Evolutionary conservation across 2,797 vertebrate genomes (phyloP).

Genomic region (Artibeus jamaicensis): DNA sequence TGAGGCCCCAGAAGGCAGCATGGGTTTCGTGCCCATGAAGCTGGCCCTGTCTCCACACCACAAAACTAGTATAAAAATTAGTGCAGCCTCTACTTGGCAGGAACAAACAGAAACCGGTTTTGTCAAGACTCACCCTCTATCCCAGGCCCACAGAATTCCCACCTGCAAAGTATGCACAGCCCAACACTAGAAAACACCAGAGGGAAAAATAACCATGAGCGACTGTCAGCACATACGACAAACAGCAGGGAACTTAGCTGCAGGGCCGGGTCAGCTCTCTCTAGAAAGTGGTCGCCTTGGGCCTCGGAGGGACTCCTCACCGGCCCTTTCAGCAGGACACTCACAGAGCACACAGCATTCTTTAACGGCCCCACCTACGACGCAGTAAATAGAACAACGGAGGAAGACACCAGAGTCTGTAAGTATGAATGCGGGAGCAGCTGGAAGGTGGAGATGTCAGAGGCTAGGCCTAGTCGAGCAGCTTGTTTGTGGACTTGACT

Average conservation of each 20-base stretch:
- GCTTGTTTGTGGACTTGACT: background rate
- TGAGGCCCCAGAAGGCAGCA: background rate
- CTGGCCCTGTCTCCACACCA: background rate
- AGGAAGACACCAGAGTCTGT: background rate
- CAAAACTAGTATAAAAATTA: background rate
- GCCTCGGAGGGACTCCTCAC: background rate
- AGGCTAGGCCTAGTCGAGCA: background rate
- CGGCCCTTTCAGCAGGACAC: background rate
- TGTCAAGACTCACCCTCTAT: background rate
- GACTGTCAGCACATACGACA: background rate
- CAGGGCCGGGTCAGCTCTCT: background rate
- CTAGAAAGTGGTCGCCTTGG: background rate
- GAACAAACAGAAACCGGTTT: background rate
- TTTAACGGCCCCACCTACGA: background rate
- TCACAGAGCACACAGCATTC: background rate
- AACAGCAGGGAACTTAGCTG: background rate
- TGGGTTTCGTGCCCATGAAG: background rate
- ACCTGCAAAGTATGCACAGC: background rate
- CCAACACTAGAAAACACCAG: background rate
- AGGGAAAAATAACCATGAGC: background rate
- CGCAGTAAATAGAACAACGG: background rate
- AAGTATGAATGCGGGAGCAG: accelerated
- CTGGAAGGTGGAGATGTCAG: background rate
- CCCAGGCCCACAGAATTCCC: background rate
- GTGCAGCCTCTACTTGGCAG: background rate